phyloP scores from a whole-genome alignment of 23 tunicate species.

The Phallusia fumigata region DNA sequence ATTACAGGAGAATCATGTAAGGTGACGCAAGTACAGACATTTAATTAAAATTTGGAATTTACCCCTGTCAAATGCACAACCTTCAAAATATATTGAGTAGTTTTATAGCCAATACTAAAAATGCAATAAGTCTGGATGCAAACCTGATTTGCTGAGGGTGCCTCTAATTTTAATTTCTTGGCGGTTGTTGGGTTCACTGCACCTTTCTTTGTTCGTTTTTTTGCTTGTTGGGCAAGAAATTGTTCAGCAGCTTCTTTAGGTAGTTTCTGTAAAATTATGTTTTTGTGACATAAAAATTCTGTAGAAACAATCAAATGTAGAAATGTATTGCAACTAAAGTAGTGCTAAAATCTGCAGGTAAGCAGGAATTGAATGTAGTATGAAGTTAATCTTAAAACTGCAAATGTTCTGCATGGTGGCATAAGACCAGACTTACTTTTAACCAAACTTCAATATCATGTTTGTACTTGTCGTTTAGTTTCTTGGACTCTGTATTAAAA shows the following conservation, averaged over 20 bases:
- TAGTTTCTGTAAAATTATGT: background rate
- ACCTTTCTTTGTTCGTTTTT: background rate
- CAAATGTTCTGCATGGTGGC: too few relatives aligned
- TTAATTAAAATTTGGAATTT: too few relatives aligned
- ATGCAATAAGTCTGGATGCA: too few relatives aligned
- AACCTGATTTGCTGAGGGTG: background rate
- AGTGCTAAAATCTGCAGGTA: too few relatives aligned
- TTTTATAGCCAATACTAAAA: too few relatives aligned
- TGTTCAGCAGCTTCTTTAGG: background rate
- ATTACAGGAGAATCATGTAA: too few relatives aligned
- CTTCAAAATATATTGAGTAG: too few relatives aligned
- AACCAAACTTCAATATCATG: conserved; percentile 37
- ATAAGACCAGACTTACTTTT: conserved; percentile 21
- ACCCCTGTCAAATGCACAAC: too few relatives aligned
- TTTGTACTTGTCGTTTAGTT: conserved; percentile 33
- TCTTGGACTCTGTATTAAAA: conserved; percentile 29
- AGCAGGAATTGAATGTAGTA: too few relatives aligned
- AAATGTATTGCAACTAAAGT: too few relatives aligned
- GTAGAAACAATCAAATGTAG: background rate
- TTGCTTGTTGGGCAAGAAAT: background rate
- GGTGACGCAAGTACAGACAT: too few relatives aligned
- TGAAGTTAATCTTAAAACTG: too few relatives aligned
- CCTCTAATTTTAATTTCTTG: background rate
- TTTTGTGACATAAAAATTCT: background rate
- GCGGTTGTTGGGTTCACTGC: background rate